A percentile compares a stretch with the other conserved stretches of the same genome.
Evolutionary conservation across 2,888 invertebrate genomes (phyloP).

Genomic region (Mellilla xanthometata): DNA sequence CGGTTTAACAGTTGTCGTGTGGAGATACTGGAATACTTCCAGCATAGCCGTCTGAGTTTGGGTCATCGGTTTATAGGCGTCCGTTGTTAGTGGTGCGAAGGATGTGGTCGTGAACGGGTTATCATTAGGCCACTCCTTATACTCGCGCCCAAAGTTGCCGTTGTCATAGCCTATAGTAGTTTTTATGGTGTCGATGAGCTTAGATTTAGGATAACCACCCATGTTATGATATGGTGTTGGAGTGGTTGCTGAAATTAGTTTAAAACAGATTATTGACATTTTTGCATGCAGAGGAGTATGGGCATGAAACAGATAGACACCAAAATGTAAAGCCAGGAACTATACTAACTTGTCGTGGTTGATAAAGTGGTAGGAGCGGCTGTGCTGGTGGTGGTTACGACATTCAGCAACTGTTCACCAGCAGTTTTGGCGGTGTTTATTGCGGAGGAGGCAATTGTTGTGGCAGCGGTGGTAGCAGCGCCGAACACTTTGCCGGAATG

Average conservation of each 20-base stretch:
- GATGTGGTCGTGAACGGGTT: constrained; percentile 77
- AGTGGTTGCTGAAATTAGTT: constrained; percentile 76
- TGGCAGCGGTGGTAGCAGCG: constrained; percentile 80
- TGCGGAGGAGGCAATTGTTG: constrained; percentile 73
- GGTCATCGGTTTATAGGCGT: constrained; percentile 68
- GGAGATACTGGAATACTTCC: constrained; percentile 79
- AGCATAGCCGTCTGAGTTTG: constrained; percentile 77
- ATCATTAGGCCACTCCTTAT: constrained; percentile 76
- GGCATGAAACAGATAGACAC: constrained; percentile 33
- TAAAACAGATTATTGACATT: constrained; percentile 59
- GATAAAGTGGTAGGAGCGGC: constrained; percentile 69
- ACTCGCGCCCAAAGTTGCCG: constrained; percentile 63
- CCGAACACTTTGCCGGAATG: constrained; percentile 88
- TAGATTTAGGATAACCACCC: constrained; percentile 77
- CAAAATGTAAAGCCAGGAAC: constrained; percentile 22
- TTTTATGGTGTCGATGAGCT: constrained; percentile 76
- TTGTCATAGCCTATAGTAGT: constrained; percentile 75
- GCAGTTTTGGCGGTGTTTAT: constrained; percentile 66
- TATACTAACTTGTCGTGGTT: constrained; percentile 76
- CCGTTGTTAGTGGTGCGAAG: constrained; percentile 67
- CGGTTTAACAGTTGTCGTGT: constrained; percentile 74
- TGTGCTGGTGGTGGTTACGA: constrained; percentile 59
- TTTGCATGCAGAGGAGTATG: constrained; percentile 52
- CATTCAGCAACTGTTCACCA: constrained; percentile 64
- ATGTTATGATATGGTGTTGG: constrained; percentile 69